Percentiles rank a stretch among this genome's conserved stretches.
phyloP scores from a whole-genome alignment of 1,140 invertebrate species.

The Psilanteris sp. region DNA sequence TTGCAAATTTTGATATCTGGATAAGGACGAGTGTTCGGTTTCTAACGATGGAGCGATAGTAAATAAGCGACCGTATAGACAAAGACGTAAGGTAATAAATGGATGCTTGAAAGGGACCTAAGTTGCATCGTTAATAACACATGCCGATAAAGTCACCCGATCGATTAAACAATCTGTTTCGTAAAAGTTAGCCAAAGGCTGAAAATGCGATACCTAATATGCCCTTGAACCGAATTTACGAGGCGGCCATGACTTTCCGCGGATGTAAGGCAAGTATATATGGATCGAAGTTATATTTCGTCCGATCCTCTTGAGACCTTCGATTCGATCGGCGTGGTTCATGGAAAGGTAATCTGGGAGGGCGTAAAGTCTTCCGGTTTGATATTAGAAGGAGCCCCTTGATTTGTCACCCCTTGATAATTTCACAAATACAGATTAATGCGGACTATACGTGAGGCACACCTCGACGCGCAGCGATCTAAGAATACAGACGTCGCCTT shows the following conservation, averaged over 20 bases:
- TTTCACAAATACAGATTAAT: slow-evolving; percentile 29
- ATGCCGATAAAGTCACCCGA: slow-evolving; percentile 23
- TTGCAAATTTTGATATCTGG: background rate
- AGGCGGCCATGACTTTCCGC: slow-evolving; percentile 62
- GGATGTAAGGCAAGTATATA: slow-evolving; percentile 40
- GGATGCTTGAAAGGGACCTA: slow-evolving; percentile 11
- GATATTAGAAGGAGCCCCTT: slow-evolving; percentile 6
- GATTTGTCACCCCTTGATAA: slow-evolving; percentile 3
- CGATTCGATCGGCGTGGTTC: slow-evolving; percentile 41
- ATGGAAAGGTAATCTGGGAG: slow-evolving; percentile 64
- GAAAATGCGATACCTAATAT: slow-evolving; percentile 40
- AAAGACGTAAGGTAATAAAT: slow-evolving; percentile 15
- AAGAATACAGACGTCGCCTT: slow-evolving; percentile 10
- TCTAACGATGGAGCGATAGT: background rate
- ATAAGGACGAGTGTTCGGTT: background rate
- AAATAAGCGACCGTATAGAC: background rate
- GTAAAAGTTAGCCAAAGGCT: slow-evolving; percentile 50
- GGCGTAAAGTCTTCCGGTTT: slow-evolving; percentile 16
- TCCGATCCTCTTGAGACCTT: slow-evolving; percentile 60
- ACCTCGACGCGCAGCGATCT: slow-evolving; percentile 4
- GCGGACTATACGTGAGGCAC: background rate
- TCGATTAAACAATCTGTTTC: slow-evolving; percentile 49
- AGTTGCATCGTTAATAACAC: slow-evolving; percentile 33
- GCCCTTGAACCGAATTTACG: slow-evolving; percentile 58
- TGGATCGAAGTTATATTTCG: slow-evolving; percentile 64